A percentile compares a stretch with the other conserved stretches of the same genome.
These are phyloP conservation scores for Muscicapa striata DNA, from an alignment of 2,797 vertebrate species.

Conservation along the genomic window DNA sequence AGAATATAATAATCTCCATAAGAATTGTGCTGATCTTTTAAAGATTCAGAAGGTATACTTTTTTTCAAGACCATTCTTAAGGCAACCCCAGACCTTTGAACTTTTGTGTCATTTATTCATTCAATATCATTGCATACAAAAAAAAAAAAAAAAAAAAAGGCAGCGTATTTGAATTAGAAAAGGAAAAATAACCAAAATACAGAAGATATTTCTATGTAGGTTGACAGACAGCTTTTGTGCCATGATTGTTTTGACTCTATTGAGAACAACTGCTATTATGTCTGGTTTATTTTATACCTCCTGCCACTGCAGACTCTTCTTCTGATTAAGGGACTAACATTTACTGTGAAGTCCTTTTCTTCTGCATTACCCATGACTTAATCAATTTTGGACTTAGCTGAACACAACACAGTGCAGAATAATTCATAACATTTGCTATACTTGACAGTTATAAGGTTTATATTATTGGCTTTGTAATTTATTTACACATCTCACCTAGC, in stretches of 20 bases:
- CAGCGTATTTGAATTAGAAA: not conserved
- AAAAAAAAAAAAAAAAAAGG: not conserved
- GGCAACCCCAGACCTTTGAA: not conserved
- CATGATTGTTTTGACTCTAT: accelerated
- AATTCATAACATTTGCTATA: not conserved
- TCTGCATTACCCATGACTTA: not conserved
- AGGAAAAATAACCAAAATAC: not conserved
- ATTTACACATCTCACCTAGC: not conserved
- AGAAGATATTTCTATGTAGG: not conserved
- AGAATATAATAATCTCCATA: not conserved
- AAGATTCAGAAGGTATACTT: not conserved
- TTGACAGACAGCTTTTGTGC: not conserved
- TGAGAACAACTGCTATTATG: not conserved
- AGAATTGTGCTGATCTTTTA: not conserved
- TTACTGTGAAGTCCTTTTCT: not conserved
- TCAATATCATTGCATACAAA: not conserved
- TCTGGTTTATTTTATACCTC: not conserved
- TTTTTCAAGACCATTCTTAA: not conserved
- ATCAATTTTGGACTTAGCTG: not conserved
- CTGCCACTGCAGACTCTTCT: not conserved
- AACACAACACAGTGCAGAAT: not conserved
- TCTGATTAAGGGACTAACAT: not conserved
- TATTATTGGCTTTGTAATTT: not conserved
- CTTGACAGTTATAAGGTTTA: conserved; percentile 2
- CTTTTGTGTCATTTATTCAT: not conserved